Conservation (phyloP, 2,797 vertebrate genomes). For the Melanogrammus aeglefinus region DNA sequence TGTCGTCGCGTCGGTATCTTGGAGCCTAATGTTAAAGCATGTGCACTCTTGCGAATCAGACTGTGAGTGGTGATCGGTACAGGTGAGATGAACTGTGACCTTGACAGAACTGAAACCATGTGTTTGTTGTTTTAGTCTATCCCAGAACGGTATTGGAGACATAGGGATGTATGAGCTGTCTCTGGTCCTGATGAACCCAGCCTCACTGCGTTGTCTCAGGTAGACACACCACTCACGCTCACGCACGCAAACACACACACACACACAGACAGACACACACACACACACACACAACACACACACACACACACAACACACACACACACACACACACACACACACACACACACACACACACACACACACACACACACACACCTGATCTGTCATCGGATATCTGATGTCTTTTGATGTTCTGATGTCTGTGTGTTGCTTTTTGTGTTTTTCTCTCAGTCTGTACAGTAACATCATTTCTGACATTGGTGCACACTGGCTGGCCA, state of each 20-base stretch:
- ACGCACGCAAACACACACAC: too few species aligned
- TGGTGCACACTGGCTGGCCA: constrained; percentile 84
- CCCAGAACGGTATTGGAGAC: constrained; percentile 63
- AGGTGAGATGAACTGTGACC: not conserved
- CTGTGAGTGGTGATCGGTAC: not conserved
- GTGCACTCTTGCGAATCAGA: not conserved
- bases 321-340: too few species aligned
- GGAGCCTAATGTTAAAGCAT: not conserved
- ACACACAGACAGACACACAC: too few species aligned
- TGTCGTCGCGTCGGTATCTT: not conserved
- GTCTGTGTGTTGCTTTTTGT: constrained; percentile 27
- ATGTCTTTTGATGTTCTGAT: not conserved
- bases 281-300: not conserved
- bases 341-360: too few species aligned
- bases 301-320: not conserved
- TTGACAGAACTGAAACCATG: not conserved
- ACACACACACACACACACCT: too few species aligned
- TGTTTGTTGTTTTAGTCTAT: constrained; percentile 48
- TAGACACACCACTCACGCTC: constrained; percentile 13
- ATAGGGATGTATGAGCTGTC: constrained; percentile 48
- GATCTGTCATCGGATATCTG: not conserved
- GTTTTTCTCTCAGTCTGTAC: constrained; percentile 77
- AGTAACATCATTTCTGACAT: constrained; percentile 85
- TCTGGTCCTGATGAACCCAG: constrained; percentile 36
- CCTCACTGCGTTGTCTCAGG: constrained; percentile 62